phyloP scores from a whole-genome alignment of 2,888 invertebrate species.

The Andrena praecox region DNA sequence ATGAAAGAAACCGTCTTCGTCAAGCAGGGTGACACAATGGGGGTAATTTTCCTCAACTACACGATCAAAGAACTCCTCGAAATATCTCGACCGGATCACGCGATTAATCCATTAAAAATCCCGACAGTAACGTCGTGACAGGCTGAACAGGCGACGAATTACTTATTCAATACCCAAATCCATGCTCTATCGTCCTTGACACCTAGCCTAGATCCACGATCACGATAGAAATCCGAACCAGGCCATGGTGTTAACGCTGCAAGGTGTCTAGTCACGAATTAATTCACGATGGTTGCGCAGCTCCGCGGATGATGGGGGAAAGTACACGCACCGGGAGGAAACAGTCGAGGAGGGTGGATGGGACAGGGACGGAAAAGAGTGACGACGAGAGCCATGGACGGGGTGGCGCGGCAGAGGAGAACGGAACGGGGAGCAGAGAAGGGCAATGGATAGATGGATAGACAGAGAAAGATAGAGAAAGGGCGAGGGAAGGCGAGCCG shows the following conservation, averaged over 20 bases:
- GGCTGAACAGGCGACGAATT: constrained; percentile 58
- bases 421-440: neutral
- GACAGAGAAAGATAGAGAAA: neutral
- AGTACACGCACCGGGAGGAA: neutral
- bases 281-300: constrained; percentile 61
- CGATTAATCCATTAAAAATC: constrained; percentile 34
- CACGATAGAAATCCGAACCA: constrained; percentile 64
- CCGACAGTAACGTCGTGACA: constrained; percentile 48
- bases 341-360: neutral
- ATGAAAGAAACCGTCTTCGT: neutral
- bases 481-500: constrained; percentile 2
- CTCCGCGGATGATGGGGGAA: constrained; percentile 47
- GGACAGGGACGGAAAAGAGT: constrained; percentile 1
- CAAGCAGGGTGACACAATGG: neutral
- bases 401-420: neutral
- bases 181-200: constrained; percentile 15
- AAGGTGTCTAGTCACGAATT: constrained; percentile 56
- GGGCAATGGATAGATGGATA: neutral
- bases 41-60: neutral
- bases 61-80: neutral
- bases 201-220: constrained; percentile 45
- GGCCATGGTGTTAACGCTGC: constrained; percentile 56
- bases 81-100: neutral
- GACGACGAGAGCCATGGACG: neutral
- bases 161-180: constrained; percentile 59